phyloP scores from a whole-genome alignment of 2,888 invertebrate species.

The Agriopis marginaria region DNA sequence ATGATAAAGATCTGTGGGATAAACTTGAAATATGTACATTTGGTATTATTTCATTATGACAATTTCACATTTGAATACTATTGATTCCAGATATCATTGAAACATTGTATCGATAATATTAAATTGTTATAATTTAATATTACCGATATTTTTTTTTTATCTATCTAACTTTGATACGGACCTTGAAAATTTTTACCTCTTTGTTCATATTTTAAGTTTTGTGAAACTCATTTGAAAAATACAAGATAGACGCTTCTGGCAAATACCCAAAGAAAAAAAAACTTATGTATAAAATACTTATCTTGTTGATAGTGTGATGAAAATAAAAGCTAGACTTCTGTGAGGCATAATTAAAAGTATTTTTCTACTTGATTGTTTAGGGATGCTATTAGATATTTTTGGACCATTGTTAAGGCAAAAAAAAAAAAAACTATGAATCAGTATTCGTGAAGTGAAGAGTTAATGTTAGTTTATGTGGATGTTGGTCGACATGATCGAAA shows the following conservation, averaged over 20 bases:
- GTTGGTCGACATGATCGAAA: constrained; percentile 69
- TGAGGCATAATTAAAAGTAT: constrained; percentile 80
- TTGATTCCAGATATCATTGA: not conserved
- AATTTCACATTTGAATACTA: constrained; percentile 1
- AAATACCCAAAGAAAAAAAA: constrained; percentile 48
- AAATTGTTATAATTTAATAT: too few relatives aligned
- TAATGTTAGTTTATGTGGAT: constrained; percentile 76
- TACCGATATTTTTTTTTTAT: too few relatives aligned
- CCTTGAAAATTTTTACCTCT: not conserved
- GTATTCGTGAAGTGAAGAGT: constrained; percentile 74
- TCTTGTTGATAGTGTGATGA: constrained; percentile 61
- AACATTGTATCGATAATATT: not conserved
- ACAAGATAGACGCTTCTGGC: constrained; percentile 27
- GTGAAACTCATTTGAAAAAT: not conserved
- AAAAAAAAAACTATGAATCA: constrained; percentile 71
- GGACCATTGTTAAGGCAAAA: constrained; percentile 84
- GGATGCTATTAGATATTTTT: constrained; percentile 85
- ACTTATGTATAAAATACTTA: constrained; percentile 28
- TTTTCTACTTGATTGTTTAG: constrained; percentile 85
- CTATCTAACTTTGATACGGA: not conserved
- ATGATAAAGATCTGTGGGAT: too few relatives aligned
- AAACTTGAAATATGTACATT: constrained; percentile 10
- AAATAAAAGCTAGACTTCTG: constrained; percentile 74
- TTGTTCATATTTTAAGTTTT: constrained; percentile 4
- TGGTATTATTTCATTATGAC: not conserved